Percentiles rank a stretch among this genome's conserved stretches.
Evolutionary conservation across 2,888 invertebrate genomes (phyloP).

Genomic region (Metopia argyrocephala): DNA sequence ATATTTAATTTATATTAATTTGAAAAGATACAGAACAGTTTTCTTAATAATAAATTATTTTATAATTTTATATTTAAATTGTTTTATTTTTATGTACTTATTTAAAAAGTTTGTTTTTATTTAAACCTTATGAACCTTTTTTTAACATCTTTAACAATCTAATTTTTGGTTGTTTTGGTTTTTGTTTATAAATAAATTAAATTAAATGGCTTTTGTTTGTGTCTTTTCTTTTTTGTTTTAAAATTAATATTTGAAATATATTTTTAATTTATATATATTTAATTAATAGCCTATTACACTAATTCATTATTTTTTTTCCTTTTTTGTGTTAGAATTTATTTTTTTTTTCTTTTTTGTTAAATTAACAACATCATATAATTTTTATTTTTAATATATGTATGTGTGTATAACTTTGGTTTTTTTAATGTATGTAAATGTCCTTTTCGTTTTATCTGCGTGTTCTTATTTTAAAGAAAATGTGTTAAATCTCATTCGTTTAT

Average conservation of each 20-base stretch:
- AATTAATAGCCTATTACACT: slow-evolving; percentile 58
- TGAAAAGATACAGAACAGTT: slow-evolving; percentile 5
- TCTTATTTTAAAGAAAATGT: slow-evolving; percentile 77
- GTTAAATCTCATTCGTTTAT: slow-evolving; percentile 79
- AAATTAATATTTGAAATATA: slow-evolving; percentile 10
- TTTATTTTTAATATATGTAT: neutral
- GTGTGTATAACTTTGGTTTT: slow-evolving; percentile 58
- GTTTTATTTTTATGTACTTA: slow-evolving; percentile 1
- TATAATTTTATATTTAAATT: neutral
- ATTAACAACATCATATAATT: slow-evolving; percentile 57
- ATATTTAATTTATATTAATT: slow-evolving; percentile 1
- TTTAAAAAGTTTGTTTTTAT: slow-evolving; percentile 23
- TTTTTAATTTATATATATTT: slow-evolving; percentile 28
- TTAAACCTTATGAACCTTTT: too few species aligned
- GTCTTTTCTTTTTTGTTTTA: neutral
- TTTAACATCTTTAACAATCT: slow-evolving; percentile 58
- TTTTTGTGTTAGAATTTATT: slow-evolving; percentile 34
- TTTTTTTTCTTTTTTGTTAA: slow-evolving; percentile 38
- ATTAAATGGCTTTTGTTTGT: slow-evolving; percentile 47
- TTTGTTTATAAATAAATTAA: slow-evolving; percentile 26
- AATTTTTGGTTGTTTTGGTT: slow-evolving; percentile 48
- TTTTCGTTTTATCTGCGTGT: slow-evolving; percentile 20
- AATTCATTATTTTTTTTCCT: slow-evolving; percentile 43
- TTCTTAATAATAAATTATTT: neutral
- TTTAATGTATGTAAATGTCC: slow-evolving; percentile 7